Percentiles rank a stretch among this genome's conserved stretches.
Evolutionary conservation across 1,140 invertebrate genomes (phyloP).

Genomic region (Mamestra configurata): DNA sequence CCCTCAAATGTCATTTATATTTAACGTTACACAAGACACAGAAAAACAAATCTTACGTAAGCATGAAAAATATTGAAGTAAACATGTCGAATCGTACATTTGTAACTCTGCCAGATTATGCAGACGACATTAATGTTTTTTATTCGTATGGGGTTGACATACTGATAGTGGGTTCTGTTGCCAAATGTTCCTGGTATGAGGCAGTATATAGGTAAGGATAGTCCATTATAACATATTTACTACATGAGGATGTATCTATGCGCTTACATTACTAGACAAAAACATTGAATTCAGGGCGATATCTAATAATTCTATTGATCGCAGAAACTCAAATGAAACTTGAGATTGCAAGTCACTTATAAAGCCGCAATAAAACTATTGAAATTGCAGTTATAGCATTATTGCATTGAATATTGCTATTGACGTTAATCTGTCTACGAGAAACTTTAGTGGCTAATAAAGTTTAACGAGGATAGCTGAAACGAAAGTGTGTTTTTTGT

Average conservation of each 20-base stretch:
- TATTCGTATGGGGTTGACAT: constrained; percentile 27
- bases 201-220: background rate
- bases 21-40: background rate
- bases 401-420: background rate
- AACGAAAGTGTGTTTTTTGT: no score
- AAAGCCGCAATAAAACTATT: constrained; percentile 6
- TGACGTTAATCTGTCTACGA: constrained; percentile 10
- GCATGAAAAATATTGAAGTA: background rate
- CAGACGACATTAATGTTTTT: constrained; percentile 37
- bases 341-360: background rate
- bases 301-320: background rate
- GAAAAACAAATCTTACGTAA: constrained; percentile 30
- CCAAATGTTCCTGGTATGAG: constrained; percentile 37
- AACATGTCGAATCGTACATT: constrained; percentile 3
- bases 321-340: background rate
- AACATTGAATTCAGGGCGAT: no score
- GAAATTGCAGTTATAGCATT: background rate
- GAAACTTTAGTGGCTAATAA: background rate
- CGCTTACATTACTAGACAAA: no score
- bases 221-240: constrained; percentile 10
- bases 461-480: background rate
- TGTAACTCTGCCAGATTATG: constrained; percentile 39
- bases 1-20: background rate
- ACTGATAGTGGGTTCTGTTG: constrained; percentile 21
- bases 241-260: background rate